Base-by-base conservation (phyloP, 1,140 invertebrate species). In the Nebria ingens region DNA sequence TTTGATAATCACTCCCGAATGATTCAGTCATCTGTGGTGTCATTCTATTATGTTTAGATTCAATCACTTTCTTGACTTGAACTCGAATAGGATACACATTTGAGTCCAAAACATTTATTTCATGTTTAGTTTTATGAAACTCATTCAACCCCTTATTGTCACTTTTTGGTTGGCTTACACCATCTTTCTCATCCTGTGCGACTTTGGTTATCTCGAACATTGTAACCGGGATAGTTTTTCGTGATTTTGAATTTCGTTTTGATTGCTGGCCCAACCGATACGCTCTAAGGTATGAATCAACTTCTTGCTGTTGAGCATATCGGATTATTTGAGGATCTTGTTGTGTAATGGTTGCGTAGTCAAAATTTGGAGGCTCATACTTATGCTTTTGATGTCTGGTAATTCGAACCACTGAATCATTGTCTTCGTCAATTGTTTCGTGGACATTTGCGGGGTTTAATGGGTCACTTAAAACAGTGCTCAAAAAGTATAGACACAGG, bases 311-410 rank as follows among this genome's bases (percentile, higher is more conserved):
- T 45, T 45, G 40, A 45, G 40, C 40, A 17, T 45, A 45, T 12
- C 40, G 40, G 9, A 45, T 45, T 45, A 12, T 45, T 17, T 45
- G 40, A 4, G 40, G 40, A 45, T 45, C 40, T 45, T 45, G 40
- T 45, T 45, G 40, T 17, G 40, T 45, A 4, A 45, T 6, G 4
- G 9, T 45, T 9, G 6, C 15, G 15, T 45, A 45, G 17, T 45
- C 40, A 45, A 45, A 45, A 45, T 11, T 9, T 45, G 40, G 40
- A 9, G 40, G 40, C 4, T 45, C 17, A 9, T 12, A 3, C 15
- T 17, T 9, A 12, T 45, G 40, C 17, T 45, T 45, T 45, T 9
- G 40, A 45, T 45, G 6, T 4, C 40, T 9, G 3, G 40, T 17
- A 12, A 45, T 17, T 12, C 40, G 6, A 12, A 45, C 15, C 13